A percentile compares a stretch with the other conserved stretches of the same genome.
phyloP scores from a whole-genome alignment of 1,140 invertebrate genomes.

The Bicyclus anynana region DNA sequence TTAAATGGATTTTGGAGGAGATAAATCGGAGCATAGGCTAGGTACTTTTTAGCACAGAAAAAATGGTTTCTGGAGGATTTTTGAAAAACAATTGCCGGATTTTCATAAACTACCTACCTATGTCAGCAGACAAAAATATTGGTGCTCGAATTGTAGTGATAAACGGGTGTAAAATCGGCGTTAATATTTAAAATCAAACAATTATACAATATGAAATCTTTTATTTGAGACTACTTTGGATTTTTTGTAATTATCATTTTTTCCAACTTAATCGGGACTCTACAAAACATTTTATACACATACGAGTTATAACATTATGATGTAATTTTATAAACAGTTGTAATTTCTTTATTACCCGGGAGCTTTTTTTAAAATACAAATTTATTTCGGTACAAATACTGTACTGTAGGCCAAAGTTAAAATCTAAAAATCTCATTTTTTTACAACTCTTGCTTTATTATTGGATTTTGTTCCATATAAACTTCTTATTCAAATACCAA shows the following conservation, averaged over 20 bases:
- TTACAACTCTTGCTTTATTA: not conserved
- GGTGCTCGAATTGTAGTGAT: too few relatives aligned
- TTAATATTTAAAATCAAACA: not conserved
- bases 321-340: conserved; percentile 7
- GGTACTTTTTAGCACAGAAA: too few relatives aligned
- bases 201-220: conserved; percentile 46
- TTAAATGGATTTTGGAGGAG: too few relatives aligned
- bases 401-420: not conserved
- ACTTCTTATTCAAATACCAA: not conserved
- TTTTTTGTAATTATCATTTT: conserved; percentile 31
- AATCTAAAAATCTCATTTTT: not conserved
- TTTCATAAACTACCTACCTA: too few relatives aligned
- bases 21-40: too few relatives aligned
- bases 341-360: not conserved
- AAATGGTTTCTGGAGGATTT: too few relatives aligned
- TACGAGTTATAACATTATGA: not conserved
- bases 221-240: conserved; percentile 54
- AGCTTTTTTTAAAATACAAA: not conserved
- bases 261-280: conserved; percentile 17
- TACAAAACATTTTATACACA: not conserved
- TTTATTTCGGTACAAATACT: not conserved
- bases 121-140: too few relatives aligned
- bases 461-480: not conserved
- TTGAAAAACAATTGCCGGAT: too few relatives aligned
- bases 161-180: not conserved